phyloP scores from a whole-genome alignment of 2,888 invertebrate genomes.

The Schrankia costaestrigalis region DNA sequence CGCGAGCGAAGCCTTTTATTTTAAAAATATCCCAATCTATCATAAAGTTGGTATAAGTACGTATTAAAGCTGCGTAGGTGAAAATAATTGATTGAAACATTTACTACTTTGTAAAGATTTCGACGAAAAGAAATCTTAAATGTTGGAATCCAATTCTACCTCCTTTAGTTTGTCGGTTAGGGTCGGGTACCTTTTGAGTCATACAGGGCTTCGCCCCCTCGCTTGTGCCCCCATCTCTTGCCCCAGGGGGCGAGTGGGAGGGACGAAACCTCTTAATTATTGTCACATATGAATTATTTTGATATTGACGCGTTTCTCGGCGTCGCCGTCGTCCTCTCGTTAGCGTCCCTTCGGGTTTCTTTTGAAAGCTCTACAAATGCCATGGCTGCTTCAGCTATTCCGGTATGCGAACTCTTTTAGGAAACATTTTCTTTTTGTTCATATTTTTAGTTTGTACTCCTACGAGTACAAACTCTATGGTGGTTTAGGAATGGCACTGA shows the following conservation, averaged over 20 bases:
- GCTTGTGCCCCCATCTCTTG: constrained; percentile 33
- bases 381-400: constrained; percentile 22
- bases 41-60: no score
- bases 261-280: constrained; percentile 63
- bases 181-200: constrained; percentile 45
- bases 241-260: constrained; percentile 44
- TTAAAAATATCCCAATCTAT: no score
- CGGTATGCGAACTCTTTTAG: not conserved
- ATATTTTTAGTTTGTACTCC: constrained; percentile 1
- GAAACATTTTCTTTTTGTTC: not conserved
- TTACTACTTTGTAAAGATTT: no score
- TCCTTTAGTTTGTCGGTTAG: constrained; percentile 27
- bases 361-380: constrained; percentile 25
- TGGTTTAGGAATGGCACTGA: no score
- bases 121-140: constrained; percentile 34
- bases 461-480: no score
- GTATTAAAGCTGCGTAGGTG: no score
- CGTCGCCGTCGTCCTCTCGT: constrained; percentile 38
- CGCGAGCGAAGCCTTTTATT: no score
- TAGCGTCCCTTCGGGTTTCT: constrained; percentile 39
- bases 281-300: constrained; percentile 77
- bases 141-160: constrained; percentile 42
- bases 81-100: no score
- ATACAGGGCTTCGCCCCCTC: constrained; percentile 39
- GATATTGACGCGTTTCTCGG: constrained; percentile 60